Evolutionary conservation across 2,113 vertebrate genomes (phyloP).

Genomic region (Ovis canadensis): DNA sequence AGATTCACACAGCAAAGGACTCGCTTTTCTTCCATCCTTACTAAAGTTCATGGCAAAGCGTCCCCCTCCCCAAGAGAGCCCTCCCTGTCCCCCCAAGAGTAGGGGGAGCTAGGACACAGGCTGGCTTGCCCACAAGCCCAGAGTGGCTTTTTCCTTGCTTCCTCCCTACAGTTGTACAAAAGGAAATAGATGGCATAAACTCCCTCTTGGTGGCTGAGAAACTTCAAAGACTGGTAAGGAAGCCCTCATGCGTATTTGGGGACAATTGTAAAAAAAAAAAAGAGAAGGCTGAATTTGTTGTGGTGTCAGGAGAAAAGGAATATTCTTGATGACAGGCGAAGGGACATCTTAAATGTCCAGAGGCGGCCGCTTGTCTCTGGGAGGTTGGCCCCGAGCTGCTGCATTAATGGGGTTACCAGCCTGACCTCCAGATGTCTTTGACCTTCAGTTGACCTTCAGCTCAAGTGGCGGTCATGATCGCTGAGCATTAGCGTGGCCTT

Average conservation of each 20-base stretch:
- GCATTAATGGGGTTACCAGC: background rate
- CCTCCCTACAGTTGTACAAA: background rate
- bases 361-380: background rate
- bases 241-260: background rate
- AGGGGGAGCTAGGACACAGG: fast-evolving
- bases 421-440: background rate
- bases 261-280: background rate
- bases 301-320: background rate
- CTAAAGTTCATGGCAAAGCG: fast-evolving
- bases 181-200: background rate
- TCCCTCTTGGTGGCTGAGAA: background rate
- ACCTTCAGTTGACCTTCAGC: background rate
- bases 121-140: fast-evolving
- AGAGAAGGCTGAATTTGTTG: too few relatives aligned
- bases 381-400: background rate
- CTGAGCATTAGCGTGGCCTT: background rate
- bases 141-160: background rate
- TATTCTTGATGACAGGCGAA: background rate
- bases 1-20: fast-evolving
- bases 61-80: too few relatives aligned
- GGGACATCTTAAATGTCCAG: background rate
- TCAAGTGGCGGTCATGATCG: fast-evolving
- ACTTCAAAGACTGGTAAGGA: background rate
- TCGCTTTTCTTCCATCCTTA: background rate
- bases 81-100: background rate